These are phyloP conservation scores for Phoebastria nigripes DNA, from an alignment of 2,797 vertebrate species.

Conservation along the genomic window DNA sequence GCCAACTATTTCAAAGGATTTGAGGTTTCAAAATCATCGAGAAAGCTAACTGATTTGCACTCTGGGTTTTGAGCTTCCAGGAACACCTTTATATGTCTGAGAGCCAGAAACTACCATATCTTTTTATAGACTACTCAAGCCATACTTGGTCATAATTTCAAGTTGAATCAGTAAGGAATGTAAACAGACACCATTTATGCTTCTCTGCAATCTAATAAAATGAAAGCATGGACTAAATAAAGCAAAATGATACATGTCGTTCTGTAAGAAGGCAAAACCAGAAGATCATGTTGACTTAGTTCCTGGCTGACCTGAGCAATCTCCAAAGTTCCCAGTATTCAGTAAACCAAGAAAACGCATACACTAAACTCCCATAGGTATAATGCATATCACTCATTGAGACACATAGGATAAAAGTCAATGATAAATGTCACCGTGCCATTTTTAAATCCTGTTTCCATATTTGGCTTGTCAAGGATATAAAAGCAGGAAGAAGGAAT, in stretches of 20 bases:
- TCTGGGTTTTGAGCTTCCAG: slow-evolving; percentile 13
- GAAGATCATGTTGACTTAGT: not conserved
- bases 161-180: slow-evolving; percentile 5
- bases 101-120: not conserved
- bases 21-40: slow-evolving; percentile 37
- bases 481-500: not conserved
- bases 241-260: not conserved
- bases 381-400: not conserved
- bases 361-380: not conserved
- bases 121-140: not conserved
- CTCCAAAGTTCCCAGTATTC: not conserved
- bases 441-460: not conserved
- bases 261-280: not conserved
- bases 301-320: not conserved
- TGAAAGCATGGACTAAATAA: slow-evolving; percentile 20
- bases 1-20: slow-evolving; percentile 57
- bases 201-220: slow-evolving; percentile 16
- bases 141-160: slow-evolving; percentile 25
- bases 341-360: not conserved
- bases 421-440: not conserved
- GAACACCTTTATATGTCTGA: slow-evolving; percentile 23
- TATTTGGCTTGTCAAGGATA: not conserved
- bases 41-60: slow-evolving; percentile 28
- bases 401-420: not conserved
- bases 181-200: slow-evolving; percentile 39